These are phyloP conservation scores for Gymnosoma rotundatum DNA, from an alignment of 2,888 invertebrate species.

Conservation along the genomic window DNA sequence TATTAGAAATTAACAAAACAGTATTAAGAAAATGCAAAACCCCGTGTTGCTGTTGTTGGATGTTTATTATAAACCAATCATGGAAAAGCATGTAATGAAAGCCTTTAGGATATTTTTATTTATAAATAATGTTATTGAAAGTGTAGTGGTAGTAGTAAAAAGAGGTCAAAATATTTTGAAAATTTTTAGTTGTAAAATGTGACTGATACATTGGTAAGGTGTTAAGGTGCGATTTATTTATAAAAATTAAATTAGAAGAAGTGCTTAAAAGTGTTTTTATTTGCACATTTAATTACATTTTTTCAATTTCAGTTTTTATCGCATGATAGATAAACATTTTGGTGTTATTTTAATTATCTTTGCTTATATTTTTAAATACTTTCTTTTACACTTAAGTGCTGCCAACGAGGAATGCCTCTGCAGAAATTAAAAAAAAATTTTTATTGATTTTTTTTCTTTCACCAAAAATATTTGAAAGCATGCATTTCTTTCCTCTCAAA, in stretches of 20 bases:
- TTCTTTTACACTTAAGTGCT: neutral
- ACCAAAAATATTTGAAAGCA: no score
- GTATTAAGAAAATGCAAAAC: slow-evolving; percentile 12
- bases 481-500: no score
- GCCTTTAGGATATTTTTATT: slow-evolving; percentile 25
- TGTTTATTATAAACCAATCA: neutral
- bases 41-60: neutral
- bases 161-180: neutral
- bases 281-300: slow-evolving; percentile 64
- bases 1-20: slow-evolving; percentile 23
- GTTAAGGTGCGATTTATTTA: slow-evolving; percentile 15
- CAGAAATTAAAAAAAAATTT: neutral
- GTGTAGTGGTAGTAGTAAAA: slow-evolving; percentile 14
- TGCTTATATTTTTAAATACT: neutral
- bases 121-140: neutral
- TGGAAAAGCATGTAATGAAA: neutral
- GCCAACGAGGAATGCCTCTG: neutral
- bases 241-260: neutral
- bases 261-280: neutral
- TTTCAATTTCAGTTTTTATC: slow-evolving; percentile 56
- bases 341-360: neutral
- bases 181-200: neutral
- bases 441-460: neutral
- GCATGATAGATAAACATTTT: slow-evolving; percentile 64
- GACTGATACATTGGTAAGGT: neutral